Percentiles rank a stretch among this genome's conserved stretches.
phyloP scores from a whole-genome alignment of 1,140 invertebrate genomes.

The Helicoverpa zea region DNA sequence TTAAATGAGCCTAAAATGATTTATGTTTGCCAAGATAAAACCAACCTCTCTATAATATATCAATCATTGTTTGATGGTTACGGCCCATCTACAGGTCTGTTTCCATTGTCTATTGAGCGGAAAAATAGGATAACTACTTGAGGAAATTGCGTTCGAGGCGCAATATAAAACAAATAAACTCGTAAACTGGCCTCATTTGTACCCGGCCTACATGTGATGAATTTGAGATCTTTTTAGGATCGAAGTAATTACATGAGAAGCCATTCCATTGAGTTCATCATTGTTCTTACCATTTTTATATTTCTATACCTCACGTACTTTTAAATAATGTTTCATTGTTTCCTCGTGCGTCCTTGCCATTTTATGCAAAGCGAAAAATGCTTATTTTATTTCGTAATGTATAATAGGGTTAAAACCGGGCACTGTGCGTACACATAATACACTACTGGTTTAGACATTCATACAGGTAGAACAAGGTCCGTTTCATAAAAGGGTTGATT shows the following conservation, averaged over 20 bases:
- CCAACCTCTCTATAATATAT: constrained; percentile 53
- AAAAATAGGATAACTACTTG: constrained; percentile 33
- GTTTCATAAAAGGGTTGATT: neutral
- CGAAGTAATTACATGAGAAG: constrained; percentile 13
- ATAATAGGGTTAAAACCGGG: too few species aligned
- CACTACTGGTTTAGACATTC: too few species aligned
- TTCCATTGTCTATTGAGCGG: constrained; percentile 54
- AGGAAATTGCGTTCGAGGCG: constrained; percentile 19
- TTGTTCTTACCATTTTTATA: neutral
- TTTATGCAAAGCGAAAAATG: too few species aligned
- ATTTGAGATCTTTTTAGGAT: neutral
- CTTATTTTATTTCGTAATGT: too few species aligned
- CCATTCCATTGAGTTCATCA: neutral
- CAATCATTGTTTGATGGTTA: constrained; percentile 53
- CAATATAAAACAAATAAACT: constrained; percentile 20
- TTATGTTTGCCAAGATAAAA: constrained; percentile 58
- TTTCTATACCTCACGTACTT: too few species aligned
- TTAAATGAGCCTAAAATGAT: constrained; percentile 63
- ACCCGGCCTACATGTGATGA: neutral
- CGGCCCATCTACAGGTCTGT: constrained; percentile 28
- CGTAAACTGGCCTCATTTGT: constrained; percentile 12
- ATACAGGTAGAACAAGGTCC: neutral
- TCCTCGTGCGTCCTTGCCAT: too few species aligned
- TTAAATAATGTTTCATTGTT: too few species aligned
- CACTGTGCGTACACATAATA: too few species aligned